Evolutionary conservation across 2,113 vertebrate species (phyloP).

Genomic region (Peromyscus californicus): DNA sequence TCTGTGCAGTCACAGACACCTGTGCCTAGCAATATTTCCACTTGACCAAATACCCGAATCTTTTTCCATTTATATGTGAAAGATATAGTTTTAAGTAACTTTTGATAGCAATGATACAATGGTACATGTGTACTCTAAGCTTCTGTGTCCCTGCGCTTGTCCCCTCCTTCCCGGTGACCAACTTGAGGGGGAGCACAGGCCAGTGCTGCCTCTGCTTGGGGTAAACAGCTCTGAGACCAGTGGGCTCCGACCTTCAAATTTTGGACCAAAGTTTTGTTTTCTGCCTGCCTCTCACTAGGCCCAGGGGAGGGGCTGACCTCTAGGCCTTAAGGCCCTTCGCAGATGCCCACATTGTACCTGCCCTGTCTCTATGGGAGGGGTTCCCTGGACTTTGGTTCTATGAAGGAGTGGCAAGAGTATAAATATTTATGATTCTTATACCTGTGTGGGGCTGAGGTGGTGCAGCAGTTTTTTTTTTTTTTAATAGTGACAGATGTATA

Average conservation of each 20-base stretch:
- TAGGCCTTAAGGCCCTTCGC: conserved; percentile 77
- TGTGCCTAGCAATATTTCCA: conserved; percentile 87
- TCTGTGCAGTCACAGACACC: conserved; percentile 84
- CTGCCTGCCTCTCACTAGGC: conserved; percentile 79
- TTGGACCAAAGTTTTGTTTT: conserved; percentile 90
- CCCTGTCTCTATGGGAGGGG: not conserved
- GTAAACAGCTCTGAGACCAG: conserved; percentile 82
- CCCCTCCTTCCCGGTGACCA: conserved; percentile 6
- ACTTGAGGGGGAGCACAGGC: conserved; percentile 78
- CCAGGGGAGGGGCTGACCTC: conserved; percentile 76
- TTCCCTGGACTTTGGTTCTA: conserved; percentile 83
- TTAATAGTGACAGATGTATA: conserved; percentile 90
- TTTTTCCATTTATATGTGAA: conserved; percentile 88
- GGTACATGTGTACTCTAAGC: conserved; percentile 87
- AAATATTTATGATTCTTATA: conserved; percentile 93
- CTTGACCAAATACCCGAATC: conserved; percentile 91
- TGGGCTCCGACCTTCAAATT: conserved; percentile 87
- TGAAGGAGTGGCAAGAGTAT: conserved; percentile 89
- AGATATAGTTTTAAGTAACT: conserved; percentile 89
- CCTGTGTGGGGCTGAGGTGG: conserved; percentile 88
- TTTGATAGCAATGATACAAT: conserved; percentile 87
- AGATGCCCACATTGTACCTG: not conserved
- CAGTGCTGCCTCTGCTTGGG: not conserved
- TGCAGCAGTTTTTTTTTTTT: conserved; percentile 86
- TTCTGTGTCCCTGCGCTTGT: conserved; percentile 50